A percentile compares a stretch with the other conserved stretches of the same genome.
These are phyloP conservation scores for Anarhynchus alexandrinus DNA, from an alignment of 2,113 vertebrate genomes.

Conservation along the genomic window DNA sequence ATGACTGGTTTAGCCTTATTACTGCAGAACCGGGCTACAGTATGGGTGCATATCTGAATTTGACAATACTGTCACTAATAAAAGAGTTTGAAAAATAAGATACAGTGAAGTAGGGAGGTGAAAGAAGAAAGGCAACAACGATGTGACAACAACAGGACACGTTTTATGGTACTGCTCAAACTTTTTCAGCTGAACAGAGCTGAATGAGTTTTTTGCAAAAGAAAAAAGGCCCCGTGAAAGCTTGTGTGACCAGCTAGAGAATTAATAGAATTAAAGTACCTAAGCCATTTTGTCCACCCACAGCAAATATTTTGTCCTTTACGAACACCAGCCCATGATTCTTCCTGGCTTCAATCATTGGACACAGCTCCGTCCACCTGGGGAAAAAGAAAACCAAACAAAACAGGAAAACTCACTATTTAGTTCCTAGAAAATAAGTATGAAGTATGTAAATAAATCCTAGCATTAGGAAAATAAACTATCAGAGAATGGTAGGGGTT, in stretches of 20 bases:
- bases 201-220: not conserved
- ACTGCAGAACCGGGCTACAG: not conserved
- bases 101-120: not conserved
- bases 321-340: slow-evolving; percentile 95
- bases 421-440: not conserved
- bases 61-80: not conserved
- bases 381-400: not conserved
- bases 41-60: not conserved
- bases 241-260: not conserved
- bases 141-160: not conserved
- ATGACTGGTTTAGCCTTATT: not conserved
- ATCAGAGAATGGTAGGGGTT: not conserved
- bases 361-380: slow-evolving; percentile 94
- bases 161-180: not conserved
- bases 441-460: not conserved
- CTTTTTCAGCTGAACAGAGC: not conserved
- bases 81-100: not conserved
- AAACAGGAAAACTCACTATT: not conserved
- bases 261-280: slow-evolving; percentile 73
- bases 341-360: slow-evolving; percentile 94
- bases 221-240: not conserved
- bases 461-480: not conserved
- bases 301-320: slow-evolving; percentile 95
- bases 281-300: slow-evolving; percentile 91
- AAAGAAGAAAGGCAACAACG: not conserved